phyloP scores from a whole-genome alignment of 2,797 vertebrate species.

The Macropus fuliginosus region DNA sequence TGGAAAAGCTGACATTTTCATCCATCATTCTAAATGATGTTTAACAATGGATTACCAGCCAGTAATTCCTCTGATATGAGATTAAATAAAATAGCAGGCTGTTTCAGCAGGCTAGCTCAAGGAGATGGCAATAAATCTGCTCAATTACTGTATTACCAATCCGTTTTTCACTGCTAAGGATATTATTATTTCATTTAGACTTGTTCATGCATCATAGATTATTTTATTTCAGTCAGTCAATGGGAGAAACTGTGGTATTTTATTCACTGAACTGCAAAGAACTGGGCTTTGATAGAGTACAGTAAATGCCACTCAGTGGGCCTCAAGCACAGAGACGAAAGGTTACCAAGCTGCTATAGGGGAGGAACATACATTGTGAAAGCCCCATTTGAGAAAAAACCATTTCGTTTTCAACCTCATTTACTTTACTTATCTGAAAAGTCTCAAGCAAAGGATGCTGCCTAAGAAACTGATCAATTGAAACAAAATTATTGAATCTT shows the following conservation, averaged over 20 bases:
- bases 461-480: constrained; percentile 93
- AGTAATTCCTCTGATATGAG: constrained; percentile 95
- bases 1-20: constrained; percentile 93
- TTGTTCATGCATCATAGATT: constrained; percentile 97
- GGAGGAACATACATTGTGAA: constrained; percentile 76
- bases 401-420: constrained; percentile 84
- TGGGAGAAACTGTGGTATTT: constrained; percentile 94
- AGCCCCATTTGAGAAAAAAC: constrained; percentile 76
- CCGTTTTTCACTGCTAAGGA: constrained; percentile 95
- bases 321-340: constrained; percentile 75
- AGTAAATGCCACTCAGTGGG: constrained; percentile 79
- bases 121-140: constrained; percentile 95
- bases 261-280: constrained; percentile 89
- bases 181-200: constrained; percentile 99
- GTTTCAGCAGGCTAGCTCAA: constrained; percentile 92
- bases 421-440: constrained; percentile 92
- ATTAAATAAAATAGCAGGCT: constrained; percentile 97
- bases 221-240: constrained; percentile 98
- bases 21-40: constrained; percentile 98
- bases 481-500: constrained; percentile 94
- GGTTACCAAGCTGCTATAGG: constrained; percentile 74
- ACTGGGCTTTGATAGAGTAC: constrained; percentile 87
- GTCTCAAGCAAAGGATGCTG: constrained; percentile 87
- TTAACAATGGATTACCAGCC: constrained; percentile 97
- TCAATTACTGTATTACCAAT: constrained; percentile 96